These are phyloP conservation scores for Upupa epops DNA, from an alignment of 2,113 vertebrate genomes.

Conservation along the genomic window DNA sequence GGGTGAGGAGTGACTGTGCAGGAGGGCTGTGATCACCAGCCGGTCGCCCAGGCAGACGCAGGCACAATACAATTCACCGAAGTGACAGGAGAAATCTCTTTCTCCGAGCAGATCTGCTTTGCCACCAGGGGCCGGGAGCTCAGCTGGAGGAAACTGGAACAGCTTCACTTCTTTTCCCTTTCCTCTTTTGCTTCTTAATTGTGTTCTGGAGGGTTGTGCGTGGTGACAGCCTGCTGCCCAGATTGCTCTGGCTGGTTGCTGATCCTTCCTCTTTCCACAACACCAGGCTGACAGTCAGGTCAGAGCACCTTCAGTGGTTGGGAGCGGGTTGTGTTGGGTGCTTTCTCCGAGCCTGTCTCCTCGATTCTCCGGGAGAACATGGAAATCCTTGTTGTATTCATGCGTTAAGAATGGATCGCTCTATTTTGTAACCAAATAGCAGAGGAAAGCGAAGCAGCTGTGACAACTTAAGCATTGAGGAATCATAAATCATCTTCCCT, in stretches of 20 bases:
- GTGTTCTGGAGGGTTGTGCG: accelerated
- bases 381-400: not conserved
- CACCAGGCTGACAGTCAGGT: not conserved
- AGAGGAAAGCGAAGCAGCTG: slow-evolving; percentile 35
- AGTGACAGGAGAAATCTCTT: accelerated
- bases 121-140: not conserved
- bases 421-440: slow-evolving; percentile 30
- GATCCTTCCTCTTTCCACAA: not conserved
- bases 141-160: not conserved
- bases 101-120: not conserved
- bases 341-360: not conserved
- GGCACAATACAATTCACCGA: not conserved
- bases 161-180: not conserved
- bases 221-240: not conserved
- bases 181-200: not conserved
- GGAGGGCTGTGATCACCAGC: accelerated
- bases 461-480: slow-evolving; percentile 46
- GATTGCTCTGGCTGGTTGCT: not conserved
- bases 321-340: not conserved
- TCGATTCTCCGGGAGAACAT: not conserved
- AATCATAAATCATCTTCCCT: slow-evolving; percentile 46
- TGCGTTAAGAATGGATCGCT: slow-evolving; percentile 35
- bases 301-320: not conserved
- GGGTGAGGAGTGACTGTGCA: accelerated
- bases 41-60: not conserved